phyloP scores from a whole-genome alignment of 2,888 invertebrate genomes.

The Harpalus rubripes region DNA sequence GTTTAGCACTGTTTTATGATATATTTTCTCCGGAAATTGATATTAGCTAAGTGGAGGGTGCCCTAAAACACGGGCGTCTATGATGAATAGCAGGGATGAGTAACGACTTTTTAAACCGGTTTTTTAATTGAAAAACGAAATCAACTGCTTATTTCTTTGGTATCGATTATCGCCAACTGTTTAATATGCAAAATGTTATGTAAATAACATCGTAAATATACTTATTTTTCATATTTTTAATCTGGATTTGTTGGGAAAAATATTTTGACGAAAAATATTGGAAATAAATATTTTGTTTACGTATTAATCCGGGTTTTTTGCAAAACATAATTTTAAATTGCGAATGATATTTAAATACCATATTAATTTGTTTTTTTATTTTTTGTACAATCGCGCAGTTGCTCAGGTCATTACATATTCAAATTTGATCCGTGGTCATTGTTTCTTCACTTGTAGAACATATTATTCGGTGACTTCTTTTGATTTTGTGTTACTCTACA shows the following conservation, averaged over 20 bases:
- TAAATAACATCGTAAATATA: background rate
- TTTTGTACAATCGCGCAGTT: background rate
- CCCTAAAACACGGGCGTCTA: conserved; percentile 18
- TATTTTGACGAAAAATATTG: background rate
- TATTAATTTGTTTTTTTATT: background rate
- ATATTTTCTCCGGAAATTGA: conserved; percentile 38
- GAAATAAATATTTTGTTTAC: conserved; percentile 7
- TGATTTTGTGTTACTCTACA: too few species aligned
- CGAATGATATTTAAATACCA: background rate
- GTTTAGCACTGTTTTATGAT: conserved; percentile 46
- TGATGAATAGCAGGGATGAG: conserved; percentile 16
- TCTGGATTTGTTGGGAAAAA: background rate
- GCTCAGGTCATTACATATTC: too few species aligned
- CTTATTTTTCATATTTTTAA: conserved; percentile 1
- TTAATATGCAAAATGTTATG: background rate
- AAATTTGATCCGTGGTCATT: too few species aligned
- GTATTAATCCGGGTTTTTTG: background rate
- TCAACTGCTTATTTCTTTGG: background rate
- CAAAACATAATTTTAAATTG: background rate
- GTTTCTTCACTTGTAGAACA: too few species aligned
- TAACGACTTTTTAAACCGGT: background rate
- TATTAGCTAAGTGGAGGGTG: conserved; percentile 45
- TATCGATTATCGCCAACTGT: background rate
- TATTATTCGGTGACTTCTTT: too few species aligned
- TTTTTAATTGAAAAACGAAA: conserved; percentile 29